Conservation (phyloP, 2,797 vertebrate genomes). For the Falco rusticolus region DNA sequence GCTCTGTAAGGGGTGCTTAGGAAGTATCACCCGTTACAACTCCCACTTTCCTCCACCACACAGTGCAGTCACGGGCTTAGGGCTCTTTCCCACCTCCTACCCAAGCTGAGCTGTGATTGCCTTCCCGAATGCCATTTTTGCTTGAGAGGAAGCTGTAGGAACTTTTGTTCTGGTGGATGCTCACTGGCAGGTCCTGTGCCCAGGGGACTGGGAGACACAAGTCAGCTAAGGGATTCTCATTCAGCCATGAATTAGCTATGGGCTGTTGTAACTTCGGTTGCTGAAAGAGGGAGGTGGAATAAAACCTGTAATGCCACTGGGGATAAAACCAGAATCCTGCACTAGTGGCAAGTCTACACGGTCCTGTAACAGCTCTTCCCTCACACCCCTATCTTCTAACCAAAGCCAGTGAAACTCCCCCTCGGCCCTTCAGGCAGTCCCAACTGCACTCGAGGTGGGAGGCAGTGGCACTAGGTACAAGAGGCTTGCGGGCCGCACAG, state of each 20-base stretch:
- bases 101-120: background rate
- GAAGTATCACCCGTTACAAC: background rate
- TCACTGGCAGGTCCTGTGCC: background rate
- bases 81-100: background rate
- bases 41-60: background rate
- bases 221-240: background rate
- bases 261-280: background rate
- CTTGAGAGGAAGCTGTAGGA: background rate
- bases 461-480: accelerated
- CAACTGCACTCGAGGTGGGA: background rate
- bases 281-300: background rate
- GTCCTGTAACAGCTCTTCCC: background rate
- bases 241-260: background rate
- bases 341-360: background rate
- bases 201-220: background rate
- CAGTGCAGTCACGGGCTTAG: background rate
- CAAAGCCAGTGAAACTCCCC: background rate
- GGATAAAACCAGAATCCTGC: background rate
- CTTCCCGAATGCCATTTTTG: background rate
- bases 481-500: background rate
- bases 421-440: background rate
- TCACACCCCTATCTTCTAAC: background rate
- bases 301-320: background rate
- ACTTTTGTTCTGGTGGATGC: background rate
- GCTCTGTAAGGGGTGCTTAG: background rate